Evolutionary conservation across 2,113 vertebrate species (phyloP).

Genomic region (Callorhinus ursinus): DNA sequence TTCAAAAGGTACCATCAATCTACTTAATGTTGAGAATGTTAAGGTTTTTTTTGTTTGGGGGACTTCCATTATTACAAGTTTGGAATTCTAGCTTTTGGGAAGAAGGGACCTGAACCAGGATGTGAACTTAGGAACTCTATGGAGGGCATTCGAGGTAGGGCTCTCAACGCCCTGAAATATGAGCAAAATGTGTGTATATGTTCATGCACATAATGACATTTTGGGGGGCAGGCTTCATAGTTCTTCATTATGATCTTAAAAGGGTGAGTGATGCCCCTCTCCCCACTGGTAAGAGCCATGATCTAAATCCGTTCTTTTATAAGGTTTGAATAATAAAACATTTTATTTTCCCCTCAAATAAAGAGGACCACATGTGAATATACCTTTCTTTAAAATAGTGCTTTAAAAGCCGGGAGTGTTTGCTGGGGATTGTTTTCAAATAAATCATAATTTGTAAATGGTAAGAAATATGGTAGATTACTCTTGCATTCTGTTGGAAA

Average conservation of each 20-base stretch:
- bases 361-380: not conserved
- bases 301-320: not conserved
- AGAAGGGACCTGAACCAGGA: constrained; percentile 10
- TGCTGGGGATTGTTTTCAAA: not conserved
- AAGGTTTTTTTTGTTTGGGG: not conserved
- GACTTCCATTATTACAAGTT: constrained; percentile 18
- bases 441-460: constrained; percentile 46
- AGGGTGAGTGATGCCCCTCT: not conserved
- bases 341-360: not conserved
- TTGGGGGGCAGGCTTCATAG: not conserved
- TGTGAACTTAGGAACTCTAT: not conserved
- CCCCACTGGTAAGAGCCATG: not conserved
- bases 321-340: constrained; percentile 24
- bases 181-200: not conserved
- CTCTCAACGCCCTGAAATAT: not conserved
- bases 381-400: not conserved
- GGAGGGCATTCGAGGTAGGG: not conserved
- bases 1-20: not conserved
- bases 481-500: not conserved
- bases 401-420: constrained; percentile 27
- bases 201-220: not conserved
- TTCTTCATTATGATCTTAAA: constrained; percentile 2
- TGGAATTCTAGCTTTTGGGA: constrained; percentile 2
- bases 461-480: constrained; percentile 32
- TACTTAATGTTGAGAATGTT: constrained; percentile 34